Conservation (phyloP, 2,888 invertebrate genomes). For the Ichneumoninae sp. region DNA sequence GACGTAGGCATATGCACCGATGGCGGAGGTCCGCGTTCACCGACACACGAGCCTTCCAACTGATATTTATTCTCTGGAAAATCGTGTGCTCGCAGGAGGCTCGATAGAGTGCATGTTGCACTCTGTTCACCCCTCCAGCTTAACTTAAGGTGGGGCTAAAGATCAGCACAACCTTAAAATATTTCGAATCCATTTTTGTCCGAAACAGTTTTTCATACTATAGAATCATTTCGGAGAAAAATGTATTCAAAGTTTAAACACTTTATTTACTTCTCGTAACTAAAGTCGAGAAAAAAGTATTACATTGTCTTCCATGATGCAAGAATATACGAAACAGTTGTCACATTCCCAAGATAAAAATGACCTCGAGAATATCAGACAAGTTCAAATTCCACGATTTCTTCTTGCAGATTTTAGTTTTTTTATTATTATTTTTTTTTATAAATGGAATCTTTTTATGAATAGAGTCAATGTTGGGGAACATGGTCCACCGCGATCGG, state of each 20-base stretch:
- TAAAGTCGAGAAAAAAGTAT: neutral
- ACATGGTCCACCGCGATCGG: too few species aligned
- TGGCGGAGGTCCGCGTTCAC: slow-evolving; percentile 11
- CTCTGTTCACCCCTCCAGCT: neutral
- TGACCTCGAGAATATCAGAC: neutral
- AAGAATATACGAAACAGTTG: neutral
- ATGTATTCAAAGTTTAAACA: too few species aligned
- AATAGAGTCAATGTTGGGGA: too few species aligned
- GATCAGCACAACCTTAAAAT: too few species aligned
- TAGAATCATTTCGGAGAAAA: too few species aligned
- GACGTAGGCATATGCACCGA: slow-evolving; percentile 36
- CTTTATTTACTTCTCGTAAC: too few species aligned
- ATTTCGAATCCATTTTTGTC: too few species aligned
- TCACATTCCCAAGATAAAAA: neutral
- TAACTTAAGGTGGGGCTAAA: neutral
- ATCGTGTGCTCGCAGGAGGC: neutral
- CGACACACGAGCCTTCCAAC: neutral
- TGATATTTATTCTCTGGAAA: slow-evolving; percentile 26
- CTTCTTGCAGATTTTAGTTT: too few species aligned
- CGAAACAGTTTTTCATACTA: too few species aligned
- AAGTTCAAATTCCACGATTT: neutral
- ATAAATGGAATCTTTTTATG: too few species aligned
- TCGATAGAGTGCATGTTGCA: neutral
- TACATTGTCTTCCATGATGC: neutral
- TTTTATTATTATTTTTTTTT: too few species aligned